Evolutionary conservation across 2,113 vertebrate genomes (phyloP).

Genomic region (Lepus europaeus): DNA sequence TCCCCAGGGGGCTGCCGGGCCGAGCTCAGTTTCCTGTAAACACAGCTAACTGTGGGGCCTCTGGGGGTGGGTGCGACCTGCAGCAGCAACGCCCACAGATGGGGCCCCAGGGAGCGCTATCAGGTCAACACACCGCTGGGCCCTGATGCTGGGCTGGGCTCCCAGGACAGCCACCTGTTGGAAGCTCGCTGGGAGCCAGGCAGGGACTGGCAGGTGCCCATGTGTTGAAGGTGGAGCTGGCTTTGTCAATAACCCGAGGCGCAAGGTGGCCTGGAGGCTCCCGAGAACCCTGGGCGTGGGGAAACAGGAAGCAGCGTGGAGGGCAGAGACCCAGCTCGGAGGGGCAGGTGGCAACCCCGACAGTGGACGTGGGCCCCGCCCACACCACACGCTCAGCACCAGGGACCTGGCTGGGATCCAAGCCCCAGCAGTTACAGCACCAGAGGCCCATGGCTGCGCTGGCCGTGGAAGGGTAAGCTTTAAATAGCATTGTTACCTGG

Average conservation of each 20-base stretch:
- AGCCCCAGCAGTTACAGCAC: no score
- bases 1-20: not conserved
- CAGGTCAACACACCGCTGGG: no score
- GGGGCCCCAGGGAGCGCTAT: not conserved
- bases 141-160: no score
- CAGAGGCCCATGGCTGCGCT: fast-evolving
- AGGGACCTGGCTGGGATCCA: fast-evolving
- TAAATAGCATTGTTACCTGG: fast-evolving
- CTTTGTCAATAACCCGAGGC: no score
- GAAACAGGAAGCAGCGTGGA: no score
- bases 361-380: not conserved
- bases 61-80: not conserved
- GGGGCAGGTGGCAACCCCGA: not conserved
- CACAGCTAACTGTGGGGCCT: not conserved
- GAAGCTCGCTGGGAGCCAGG: fast-evolving
- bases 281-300: not conserved
- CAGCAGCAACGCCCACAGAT: fast-evolving
- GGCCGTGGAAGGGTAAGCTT: not conserved
- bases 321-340: fast-evolving
- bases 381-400: not conserved
- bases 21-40: conserved; percentile 34
- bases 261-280: not conserved
- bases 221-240: fast-evolving
- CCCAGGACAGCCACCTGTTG: fast-evolving
- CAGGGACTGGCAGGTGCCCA: fast-evolving